Conservation (phyloP, 2,888 invertebrate genomes). For the Drosophila siamana region DNA sequence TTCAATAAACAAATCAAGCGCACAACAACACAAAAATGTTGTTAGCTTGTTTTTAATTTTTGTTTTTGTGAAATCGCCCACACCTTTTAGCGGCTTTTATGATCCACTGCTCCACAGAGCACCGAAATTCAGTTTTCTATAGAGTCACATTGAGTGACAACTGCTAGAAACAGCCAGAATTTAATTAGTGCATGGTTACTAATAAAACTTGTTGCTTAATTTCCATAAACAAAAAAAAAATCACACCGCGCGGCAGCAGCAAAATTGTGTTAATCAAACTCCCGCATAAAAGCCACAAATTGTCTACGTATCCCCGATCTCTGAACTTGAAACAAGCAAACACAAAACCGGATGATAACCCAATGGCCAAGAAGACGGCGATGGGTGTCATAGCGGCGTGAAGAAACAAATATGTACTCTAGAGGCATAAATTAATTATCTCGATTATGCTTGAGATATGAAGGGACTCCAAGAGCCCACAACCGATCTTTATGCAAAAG, state of each 20-base stretch:
- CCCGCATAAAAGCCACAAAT: constrained; percentile 71
- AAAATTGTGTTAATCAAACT: constrained; percentile 77
- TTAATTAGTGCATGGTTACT: constrained; percentile 82
- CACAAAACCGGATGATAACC: constrained; percentile 64
- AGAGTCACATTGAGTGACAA: constrained; percentile 46
- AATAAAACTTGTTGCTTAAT: constrained; percentile 78
- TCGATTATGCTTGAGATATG: constrained; percentile 56
- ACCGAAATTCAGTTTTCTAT: constrained; percentile 48
- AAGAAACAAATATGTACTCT: constrained; percentile 46
- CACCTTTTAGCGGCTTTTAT: constrained; percentile 81
- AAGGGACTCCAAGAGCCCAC: constrained; percentile 1
- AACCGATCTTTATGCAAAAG: background rate
- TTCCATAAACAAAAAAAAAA: constrained; percentile 45
- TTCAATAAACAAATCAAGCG: constrained; percentile 66
- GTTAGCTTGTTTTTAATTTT: background rate
- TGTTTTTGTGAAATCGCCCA: constrained; percentile 69
- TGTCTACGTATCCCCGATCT: constrained; percentile 53
- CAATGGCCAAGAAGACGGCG: background rate
- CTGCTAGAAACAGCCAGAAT: constrained; percentile 59
- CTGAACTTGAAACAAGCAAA: constrained; percentile 66
- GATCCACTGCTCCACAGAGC: constrained; percentile 76
- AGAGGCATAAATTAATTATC: constrained; percentile 62
- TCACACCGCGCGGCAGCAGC: constrained; percentile 7
- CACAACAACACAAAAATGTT: constrained; percentile 29
- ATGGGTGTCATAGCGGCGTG: constrained; percentile 32